A percentile compares a stretch with the other conserved stretches of the same genome.
Conservation (phyloP, 1,140 invertebrate genomes). For the Daktulosphaira vitifoliae region DNA sequence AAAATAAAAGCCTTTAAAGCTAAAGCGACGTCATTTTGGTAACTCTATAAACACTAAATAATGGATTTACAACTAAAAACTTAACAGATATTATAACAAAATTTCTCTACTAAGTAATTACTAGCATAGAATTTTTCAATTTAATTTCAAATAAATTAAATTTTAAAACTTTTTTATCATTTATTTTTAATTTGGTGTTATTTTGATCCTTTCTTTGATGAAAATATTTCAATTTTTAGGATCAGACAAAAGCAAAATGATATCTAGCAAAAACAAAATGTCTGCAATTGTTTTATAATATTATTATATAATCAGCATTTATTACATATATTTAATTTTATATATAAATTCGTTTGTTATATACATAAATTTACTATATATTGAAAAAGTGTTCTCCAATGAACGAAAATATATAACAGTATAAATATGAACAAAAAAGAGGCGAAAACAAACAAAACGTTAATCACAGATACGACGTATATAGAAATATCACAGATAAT, state of each 20-base stretch:
- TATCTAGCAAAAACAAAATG: slow-evolving; percentile 7
- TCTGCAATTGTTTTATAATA: background rate
- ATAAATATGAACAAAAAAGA: slow-evolving; percentile 11
- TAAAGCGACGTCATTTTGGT: slow-evolving; percentile 33
- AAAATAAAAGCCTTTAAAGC: slow-evolving; percentile 23
- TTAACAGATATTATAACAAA: slow-evolving; percentile 32
- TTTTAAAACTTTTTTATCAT: too few species aligned
- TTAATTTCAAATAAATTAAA: slow-evolving; percentile 3
- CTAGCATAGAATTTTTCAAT: slow-evolving; percentile 4
- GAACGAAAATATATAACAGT: slow-evolving; percentile 19
- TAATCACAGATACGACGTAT: slow-evolving; percentile 32
- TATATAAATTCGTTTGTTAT: slow-evolving; percentile 33
- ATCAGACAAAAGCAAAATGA: background rate
- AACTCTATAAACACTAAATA: slow-evolving; percentile 18
- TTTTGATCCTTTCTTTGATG: slow-evolving; percentile 26
- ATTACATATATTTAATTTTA: slow-evolving; percentile 1
- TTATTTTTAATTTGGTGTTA: slow-evolving; percentile 27
- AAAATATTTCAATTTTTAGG: slow-evolving; percentile 16
- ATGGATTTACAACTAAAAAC: slow-evolving; percentile 9
- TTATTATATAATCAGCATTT: slow-evolving; percentile 7
- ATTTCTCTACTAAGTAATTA: slow-evolving; percentile 1
- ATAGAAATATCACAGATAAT: slow-evolving; percentile 33
- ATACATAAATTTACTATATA: slow-evolving; percentile 30
- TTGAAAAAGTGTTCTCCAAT: slow-evolving; percentile 17
- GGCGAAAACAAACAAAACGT: slow-evolving; percentile 25